Base-by-base conservation (phyloP, 2,888 invertebrate species). In the Carcina quercana region DNA sequence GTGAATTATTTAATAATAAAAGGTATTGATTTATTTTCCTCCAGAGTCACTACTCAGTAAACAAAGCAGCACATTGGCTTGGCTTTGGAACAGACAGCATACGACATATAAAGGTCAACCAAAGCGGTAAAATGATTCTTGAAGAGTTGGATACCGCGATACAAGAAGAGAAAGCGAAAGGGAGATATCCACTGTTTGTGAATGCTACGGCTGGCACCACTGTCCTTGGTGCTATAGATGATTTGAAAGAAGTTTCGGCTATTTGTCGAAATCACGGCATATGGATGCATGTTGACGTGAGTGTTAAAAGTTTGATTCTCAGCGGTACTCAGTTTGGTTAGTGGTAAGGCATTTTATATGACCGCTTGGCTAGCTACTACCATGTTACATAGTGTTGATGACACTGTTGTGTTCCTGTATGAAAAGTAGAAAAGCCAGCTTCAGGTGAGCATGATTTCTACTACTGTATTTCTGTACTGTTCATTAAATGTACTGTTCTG, bases 221-320 rank as follows among this genome's bases (percentile, higher is more conserved):
- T 0, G 94, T 95, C 0, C 66, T 95, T 5, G 94, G 95, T 0
- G 91, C 94, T 0, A 92, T 93, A 43, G 96, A 96, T 63, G 89
- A 93, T 7, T 59, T 95, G 12, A 69, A 84, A 1, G 79, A 80
- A 19, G 85, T 94, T 7, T 89, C 92, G 1, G 85, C 87, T 32
- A 64, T 95, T 7, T 94, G 94, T 51, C 54, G 85, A 40, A 86
- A 87, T 38, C 82, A 92, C 56, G 71, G 75, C 0, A 56, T 95
- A 5, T 95, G 95, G 95, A 70, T 95, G 58, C 95, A 95, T 67
- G 90, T 94, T 40, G 95, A 95, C 78, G 91, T 91, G 60, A 73
- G 88, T 82, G 13, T 25, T n/a, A n/a, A n/a, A n/a, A n/a, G n/a
- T n/a, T n/a, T n/a, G n/a, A n/a, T n/a, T n/a, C n/a, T n/a, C n/a